Evolutionary conservation across 2,797 vertebrate genomes (phyloP).

Genomic region (Bradypodion pumilum): DNA sequence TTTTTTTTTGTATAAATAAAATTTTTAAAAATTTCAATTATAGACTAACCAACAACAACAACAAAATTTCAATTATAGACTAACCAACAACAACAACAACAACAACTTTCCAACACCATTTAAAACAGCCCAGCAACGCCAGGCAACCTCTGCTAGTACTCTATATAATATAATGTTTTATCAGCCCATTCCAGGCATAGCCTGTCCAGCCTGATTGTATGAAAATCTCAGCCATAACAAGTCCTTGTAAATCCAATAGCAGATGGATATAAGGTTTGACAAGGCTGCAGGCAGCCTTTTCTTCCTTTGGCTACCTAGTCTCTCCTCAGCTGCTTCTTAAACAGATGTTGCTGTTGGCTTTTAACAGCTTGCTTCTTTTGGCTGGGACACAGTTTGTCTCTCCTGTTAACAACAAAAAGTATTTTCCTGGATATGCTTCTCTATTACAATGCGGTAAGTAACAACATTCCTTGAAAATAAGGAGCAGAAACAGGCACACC

Average conservation of each 20-base stretch:
- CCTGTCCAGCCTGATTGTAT: not conserved
- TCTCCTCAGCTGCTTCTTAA: not conserved
- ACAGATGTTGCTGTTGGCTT: not conserved
- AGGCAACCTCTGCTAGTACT: too few relatives aligned
- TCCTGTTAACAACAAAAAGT: not conserved
- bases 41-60: too few relatives aligned
- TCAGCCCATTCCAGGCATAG: not conserved
- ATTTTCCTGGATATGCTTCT: not conserved
- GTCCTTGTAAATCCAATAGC: not conserved
- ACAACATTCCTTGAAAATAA: slow-evolving; percentile 13
- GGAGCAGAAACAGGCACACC: not conserved
- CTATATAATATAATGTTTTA: too few relatives aligned
- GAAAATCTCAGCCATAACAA: not conserved
- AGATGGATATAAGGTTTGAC: not conserved
- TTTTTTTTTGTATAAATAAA: too few relatives aligned
- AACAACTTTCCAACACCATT: too few relatives aligned
- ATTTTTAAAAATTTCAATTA: too few relatives aligned
- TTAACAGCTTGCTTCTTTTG: not conserved
- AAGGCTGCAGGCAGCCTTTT: not conserved
- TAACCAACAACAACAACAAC: too few relatives aligned
- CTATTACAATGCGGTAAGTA: not conserved
- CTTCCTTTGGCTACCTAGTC: not conserved
- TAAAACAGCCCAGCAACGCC: too few relatives aligned
- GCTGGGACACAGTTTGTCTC: not conserved
- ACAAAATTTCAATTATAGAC: too few relatives aligned